These are phyloP conservation scores for Lasioglossum calceatum DNA, from an alignment of 2,888 invertebrate genomes.

Conservation along the genomic window DNA sequence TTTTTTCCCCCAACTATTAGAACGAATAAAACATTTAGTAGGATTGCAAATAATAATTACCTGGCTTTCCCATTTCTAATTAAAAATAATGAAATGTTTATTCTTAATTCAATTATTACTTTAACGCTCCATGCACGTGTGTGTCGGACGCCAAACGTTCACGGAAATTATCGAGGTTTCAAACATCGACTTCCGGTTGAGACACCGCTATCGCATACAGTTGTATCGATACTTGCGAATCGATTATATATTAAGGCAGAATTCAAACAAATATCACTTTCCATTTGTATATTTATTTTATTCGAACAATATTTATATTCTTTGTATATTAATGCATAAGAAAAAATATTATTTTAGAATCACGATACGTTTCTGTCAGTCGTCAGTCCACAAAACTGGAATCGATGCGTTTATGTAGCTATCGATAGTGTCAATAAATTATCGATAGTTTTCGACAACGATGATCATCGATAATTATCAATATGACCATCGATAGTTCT, in stretches of 20 bases:
- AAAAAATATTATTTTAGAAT: constrained; percentile 30
- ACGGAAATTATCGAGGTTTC: constrained; percentile 61
- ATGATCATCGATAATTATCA: neutral
- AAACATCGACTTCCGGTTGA: constrained; percentile 52
- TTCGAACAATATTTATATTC: neutral
- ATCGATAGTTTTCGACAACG: neutral
- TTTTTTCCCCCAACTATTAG: neutral
- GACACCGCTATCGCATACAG: constrained; percentile 17
- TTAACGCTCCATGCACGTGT: constrained; percentile 62
- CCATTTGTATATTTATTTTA: neutral
- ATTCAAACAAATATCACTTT: neutral
- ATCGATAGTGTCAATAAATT: neutral
- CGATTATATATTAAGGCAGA: neutral
- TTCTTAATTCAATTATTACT: constrained; percentile 14
- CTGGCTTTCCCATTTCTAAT: constrained; percentile 84
- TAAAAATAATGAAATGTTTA: neutral
- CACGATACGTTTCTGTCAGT: neutral
- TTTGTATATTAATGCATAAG: neutral
- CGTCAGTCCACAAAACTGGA: neutral
- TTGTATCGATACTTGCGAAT: constrained; percentile 35
- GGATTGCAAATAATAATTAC: constrained; percentile 69
- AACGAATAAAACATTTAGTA: constrained; percentile 3
- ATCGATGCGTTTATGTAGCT: neutral
- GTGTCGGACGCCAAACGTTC: constrained; percentile 62
- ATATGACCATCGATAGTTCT: neutral